These are phyloP conservation scores for Turnix velox DNA, from an alignment of 2,113 vertebrate species.

Conservation along the genomic window DNA sequence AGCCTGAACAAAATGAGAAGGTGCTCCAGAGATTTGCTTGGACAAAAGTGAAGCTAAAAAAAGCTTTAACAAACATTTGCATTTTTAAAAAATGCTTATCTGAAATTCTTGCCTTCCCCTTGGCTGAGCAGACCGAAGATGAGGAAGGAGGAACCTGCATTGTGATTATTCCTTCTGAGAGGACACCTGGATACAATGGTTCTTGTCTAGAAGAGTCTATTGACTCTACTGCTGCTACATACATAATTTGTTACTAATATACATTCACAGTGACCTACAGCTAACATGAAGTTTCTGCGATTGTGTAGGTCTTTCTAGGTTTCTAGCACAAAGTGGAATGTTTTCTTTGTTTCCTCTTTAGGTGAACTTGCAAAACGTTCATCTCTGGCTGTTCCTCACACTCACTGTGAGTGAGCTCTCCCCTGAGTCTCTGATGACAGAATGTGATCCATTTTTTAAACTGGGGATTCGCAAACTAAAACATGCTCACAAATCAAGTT, in stretches of 20 bases:
- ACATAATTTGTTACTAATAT: background rate
- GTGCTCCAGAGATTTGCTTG: background rate
- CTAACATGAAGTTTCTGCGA: background rate
- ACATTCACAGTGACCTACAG: background rate
- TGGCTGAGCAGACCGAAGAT: background rate
- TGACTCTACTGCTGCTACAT: background rate
- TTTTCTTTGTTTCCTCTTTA: background rate
- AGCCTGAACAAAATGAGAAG: background rate
- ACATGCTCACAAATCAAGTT: slow-evolving; percentile 1
- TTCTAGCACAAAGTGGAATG: background rate
- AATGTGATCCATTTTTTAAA: background rate
- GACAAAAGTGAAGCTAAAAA: slow-evolving; percentile 18
- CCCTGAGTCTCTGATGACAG: background rate
- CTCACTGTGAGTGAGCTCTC: background rate
- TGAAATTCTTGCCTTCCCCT: background rate
- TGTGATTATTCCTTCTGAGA: background rate
- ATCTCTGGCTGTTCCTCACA: background rate
- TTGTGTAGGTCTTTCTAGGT: background rate
- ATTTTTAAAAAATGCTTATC: background rate
- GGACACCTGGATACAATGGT: background rate
- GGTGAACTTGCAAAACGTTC: background rate
- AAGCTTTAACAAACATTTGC: background rate
- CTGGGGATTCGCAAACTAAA: background rate
- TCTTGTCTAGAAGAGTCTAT: background rate
- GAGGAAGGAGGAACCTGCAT: background rate